Conservation (phyloP, 2,113 vertebrate genomes). For the Alethe castanea region DNA sequence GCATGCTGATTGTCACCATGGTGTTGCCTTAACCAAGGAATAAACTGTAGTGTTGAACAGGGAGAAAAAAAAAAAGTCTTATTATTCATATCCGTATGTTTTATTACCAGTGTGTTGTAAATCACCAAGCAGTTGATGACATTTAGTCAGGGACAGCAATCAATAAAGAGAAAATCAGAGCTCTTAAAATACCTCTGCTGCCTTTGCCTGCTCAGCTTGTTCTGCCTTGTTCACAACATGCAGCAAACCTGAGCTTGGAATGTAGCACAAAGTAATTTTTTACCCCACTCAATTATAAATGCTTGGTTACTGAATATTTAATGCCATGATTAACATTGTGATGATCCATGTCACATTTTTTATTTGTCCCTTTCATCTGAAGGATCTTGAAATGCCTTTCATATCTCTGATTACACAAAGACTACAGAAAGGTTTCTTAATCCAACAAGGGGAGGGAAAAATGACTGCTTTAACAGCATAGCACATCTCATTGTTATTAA, state of each 20-base stretch:
- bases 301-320: background rate
- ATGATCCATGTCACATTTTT: background rate
- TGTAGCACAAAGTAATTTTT: background rate
- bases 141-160: slow-evolving; percentile 45
- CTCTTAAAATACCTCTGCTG: background rate
- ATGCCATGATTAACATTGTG: background rate
- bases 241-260: background rate
- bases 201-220: background rate
- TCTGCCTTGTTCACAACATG: background rate
- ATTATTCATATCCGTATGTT: background rate
- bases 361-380: background rate
- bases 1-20: slow-evolving; percentile 24
- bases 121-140: slow-evolving; percentile 43
- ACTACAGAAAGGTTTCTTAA: background rate
- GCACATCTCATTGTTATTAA: slow-evolving; percentile 20
- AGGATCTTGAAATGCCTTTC: background rate
- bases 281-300: background rate
- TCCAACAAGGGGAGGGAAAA: background rate
- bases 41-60: background rate
- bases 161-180: slow-evolving; percentile 4
- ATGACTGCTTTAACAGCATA: background rate
- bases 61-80: background rate
- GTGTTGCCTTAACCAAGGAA: slow-evolving; percentile 40
- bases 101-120: slow-evolving; percentile 59
- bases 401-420: background rate